A percentile compares a stretch with the other conserved stretches of the same genome.
phyloP scores from a whole-genome alignment of 2,888 invertebrate genomes.

The Creontiades dilutus region DNA sequence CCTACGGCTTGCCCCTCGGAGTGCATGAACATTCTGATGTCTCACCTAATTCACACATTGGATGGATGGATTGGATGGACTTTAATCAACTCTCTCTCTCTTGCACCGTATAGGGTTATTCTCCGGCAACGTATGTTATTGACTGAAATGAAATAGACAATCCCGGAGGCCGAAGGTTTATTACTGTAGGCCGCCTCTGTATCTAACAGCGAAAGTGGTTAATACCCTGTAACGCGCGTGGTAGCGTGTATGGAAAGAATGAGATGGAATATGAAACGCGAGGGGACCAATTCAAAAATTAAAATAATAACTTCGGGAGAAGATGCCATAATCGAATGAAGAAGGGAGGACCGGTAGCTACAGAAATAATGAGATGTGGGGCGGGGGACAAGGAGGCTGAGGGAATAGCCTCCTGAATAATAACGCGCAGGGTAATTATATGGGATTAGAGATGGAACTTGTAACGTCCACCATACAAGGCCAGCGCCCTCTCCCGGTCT shows the following conservation, averaged over 20 bases:
- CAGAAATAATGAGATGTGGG: constrained; percentile 39
- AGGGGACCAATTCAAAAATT: neutral
- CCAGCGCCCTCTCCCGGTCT: constrained; percentile 1
- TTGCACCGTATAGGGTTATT: neutral
- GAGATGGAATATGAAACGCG: constrained; percentile 23
- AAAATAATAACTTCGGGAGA: constrained; percentile 32
- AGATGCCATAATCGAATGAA: constrained; percentile 32
- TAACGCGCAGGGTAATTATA: constrained; percentile 32
- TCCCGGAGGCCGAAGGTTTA: neutral
- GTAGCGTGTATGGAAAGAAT: constrained; percentile 16
- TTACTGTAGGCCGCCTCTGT: neutral
- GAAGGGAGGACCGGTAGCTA: constrained; percentile 36
- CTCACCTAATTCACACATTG: too few relatives aligned
- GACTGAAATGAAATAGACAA: constrained; percentile 3
- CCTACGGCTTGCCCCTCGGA: too few relatives aligned
- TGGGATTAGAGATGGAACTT: constrained; percentile 25
- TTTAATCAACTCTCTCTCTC: too few relatives aligned
- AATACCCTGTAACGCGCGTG: neutral
- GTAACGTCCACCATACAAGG: constrained; percentile 8
- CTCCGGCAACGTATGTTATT: neutral
- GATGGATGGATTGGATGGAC: too few relatives aligned
- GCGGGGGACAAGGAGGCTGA: constrained; percentile 21
- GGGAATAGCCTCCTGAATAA: constrained; percentile 27
- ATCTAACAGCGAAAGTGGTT: constrained; percentile 7
- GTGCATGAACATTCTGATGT: too few relatives aligned